phyloP scores from a whole-genome alignment of 2,888 invertebrate species.

The Tyria jacobaeae region DNA sequence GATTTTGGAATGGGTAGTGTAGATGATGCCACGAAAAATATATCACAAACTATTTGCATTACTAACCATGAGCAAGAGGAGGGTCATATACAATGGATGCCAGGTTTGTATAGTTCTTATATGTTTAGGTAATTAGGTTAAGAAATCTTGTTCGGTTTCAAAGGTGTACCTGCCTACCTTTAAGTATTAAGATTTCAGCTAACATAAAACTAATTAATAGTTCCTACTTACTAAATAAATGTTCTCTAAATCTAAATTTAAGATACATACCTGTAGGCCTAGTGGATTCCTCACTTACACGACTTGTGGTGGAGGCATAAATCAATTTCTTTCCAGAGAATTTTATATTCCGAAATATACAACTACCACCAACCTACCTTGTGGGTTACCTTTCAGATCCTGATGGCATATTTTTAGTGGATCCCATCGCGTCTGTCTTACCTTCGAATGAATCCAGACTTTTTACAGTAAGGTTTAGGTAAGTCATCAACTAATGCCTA shows the following conservation, averaged over 20 bases:
- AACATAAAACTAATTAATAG: too few species aligned
- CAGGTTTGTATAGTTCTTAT: slow-evolving; percentile 59
- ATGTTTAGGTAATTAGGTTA: too few species aligned
- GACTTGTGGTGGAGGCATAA: background rate
- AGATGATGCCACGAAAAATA: slow-evolving; percentile 70
- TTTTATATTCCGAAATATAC: too few species aligned
- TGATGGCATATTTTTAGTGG: slow-evolving; percentile 74
- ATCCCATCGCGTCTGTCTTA: slow-evolving; percentile 71
- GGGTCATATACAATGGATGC: slow-evolving; percentile 77
- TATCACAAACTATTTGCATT: slow-evolving; percentile 78
- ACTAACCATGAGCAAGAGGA: slow-evolving; percentile 78
- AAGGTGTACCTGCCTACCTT: too few species aligned
- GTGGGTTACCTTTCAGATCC: too few species aligned
- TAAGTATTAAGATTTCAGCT: too few species aligned
- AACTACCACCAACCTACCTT: too few species aligned
- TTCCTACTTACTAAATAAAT: too few species aligned
- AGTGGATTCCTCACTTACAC: background rate
- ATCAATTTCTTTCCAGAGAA: background rate
- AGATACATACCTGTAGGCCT: too few species aligned
- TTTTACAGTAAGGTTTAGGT: slow-evolving; percentile 81
- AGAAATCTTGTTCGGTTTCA: too few species aligned
- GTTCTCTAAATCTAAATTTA: too few species aligned
- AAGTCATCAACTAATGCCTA: slow-evolving; percentile 17
- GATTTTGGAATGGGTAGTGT: slow-evolving; percentile 78
- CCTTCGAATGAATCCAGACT: slow-evolving; percentile 77